Evolutionary conservation across 2,888 invertebrate genomes (phyloP).

Genomic region (Onthophagus sagittarius): DNA sequence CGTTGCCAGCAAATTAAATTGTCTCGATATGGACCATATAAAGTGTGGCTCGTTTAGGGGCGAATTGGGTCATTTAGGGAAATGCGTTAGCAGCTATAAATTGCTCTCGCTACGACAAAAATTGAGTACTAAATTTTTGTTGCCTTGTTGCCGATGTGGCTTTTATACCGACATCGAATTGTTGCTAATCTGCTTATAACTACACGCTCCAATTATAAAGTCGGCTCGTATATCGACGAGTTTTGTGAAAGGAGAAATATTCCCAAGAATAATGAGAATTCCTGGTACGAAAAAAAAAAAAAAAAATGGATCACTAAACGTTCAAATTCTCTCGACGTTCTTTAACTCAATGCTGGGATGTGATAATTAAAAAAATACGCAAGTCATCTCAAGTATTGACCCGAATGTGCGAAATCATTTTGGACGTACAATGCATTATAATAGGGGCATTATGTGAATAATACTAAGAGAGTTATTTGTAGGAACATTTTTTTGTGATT

Average conservation of each 20-base stretch:
- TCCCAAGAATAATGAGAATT: background rate
- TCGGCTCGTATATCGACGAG: too few species aligned
- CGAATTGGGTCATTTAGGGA: background rate
- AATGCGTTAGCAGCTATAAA: background rate
- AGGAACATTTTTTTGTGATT: background rate
- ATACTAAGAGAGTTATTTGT: background rate
- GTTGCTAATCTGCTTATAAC: background rate
- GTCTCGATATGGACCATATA: background rate
- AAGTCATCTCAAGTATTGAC: constrained; percentile 21
- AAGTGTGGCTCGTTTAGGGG: background rate
- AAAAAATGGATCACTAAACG: background rate
- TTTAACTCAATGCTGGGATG: constrained; percentile 22
- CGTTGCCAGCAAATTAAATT: background rate
- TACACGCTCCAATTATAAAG: too few species aligned
- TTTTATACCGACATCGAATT: background rate
- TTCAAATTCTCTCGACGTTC: constrained; percentile 8
- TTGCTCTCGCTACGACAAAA: background rate
- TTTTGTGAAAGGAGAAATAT: background rate
- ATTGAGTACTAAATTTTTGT: background rate
- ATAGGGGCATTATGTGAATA: constrained; percentile 21
- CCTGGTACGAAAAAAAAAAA: too few species aligned
- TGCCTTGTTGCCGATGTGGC: background rate
- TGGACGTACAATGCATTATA: constrained; percentile 16
- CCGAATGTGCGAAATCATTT: constrained; percentile 23
- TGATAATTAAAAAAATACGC: constrained; percentile 21